A percentile compares a stretch with the other conserved stretches of the same genome.
Evolutionary conservation across 1,140 invertebrate genomes (phyloP).

Genomic region (Harlomillsia oculata): DNA sequence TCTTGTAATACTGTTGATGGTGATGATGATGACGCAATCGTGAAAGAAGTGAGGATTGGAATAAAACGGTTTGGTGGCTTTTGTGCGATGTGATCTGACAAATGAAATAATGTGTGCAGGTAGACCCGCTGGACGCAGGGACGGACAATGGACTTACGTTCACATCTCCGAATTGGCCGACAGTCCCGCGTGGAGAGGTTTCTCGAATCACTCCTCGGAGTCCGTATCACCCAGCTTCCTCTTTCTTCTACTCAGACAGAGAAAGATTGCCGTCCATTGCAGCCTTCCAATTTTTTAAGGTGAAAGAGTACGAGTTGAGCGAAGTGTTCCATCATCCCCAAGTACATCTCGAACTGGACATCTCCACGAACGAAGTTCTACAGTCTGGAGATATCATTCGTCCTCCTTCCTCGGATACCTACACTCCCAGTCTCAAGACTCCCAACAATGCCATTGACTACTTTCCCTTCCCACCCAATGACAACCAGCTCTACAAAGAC

Average conservation of each 20-base stretch:
- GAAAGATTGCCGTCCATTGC: conserved; percentile 80
- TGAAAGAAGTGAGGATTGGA: too few relatives aligned
- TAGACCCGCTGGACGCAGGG: conserved; percentile 82
- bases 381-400: too few relatives aligned
- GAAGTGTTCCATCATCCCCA: conserved; percentile 73
- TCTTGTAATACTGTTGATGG: too few relatives aligned
- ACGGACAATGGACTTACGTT: conserved; percentile 96
- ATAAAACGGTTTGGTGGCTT: too few relatives aligned
- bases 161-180: conserved; percentile 85
- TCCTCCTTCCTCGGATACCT: too few relatives aligned
- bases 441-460: conserved; percentile 18
- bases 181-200: conserved; percentile 77
- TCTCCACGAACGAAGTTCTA: too few relatives aligned
- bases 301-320: conserved; percentile 73
- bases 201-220: conserved; percentile 80
- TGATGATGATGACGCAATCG: too few relatives aligned
- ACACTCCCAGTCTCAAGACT: neutral
- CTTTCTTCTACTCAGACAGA: conserved; percentile 86
- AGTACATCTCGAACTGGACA: conserved; percentile 36
- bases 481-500: conserved; percentile 15
- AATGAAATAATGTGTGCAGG: neutral
- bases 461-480: too few relatives aligned
- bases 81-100: too few relatives aligned
- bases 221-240: conserved; percentile 84
- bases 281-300: conserved; percentile 79